Evolutionary conservation across 1,140 invertebrate genomes (phyloP).

Genomic region (Lordiphosa clarofinis): DNA sequence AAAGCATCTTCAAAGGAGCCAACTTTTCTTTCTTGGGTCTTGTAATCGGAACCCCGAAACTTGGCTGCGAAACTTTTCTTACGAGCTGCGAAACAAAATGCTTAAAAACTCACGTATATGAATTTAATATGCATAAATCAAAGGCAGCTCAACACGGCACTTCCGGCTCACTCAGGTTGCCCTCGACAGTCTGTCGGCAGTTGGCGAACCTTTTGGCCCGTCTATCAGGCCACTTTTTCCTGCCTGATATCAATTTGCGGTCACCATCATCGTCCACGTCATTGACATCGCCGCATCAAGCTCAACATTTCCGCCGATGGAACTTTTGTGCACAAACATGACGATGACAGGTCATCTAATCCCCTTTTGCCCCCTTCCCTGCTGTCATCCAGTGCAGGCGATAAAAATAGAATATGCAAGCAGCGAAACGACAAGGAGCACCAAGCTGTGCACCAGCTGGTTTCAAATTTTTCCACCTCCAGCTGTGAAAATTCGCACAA

Average conservation of each 20-base stretch:
- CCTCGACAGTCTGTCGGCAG: constrained; percentile 8
- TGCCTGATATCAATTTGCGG: constrained; percentile 57
- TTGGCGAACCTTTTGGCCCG: constrained; percentile 6
- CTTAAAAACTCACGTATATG: background rate
- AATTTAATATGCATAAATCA: constrained; percentile 71
- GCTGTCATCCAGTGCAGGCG: constrained; percentile 3
- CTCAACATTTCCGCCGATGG: constrained; percentile 54
- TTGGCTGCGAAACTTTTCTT: constrained; percentile 39
- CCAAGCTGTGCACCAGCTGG: constrained; percentile 15
- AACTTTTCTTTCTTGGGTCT: constrained; percentile 31
- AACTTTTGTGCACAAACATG: constrained; percentile 37
- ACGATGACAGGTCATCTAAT: constrained; percentile 42
- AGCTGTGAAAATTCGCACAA: constrained; percentile 28
- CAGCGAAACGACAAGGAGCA: background rate
- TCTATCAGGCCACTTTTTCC: constrained; percentile 3
- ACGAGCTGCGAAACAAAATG: background rate
- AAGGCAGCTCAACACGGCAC: constrained; percentile 18
- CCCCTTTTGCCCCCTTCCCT: background rate
- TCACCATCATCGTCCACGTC: constrained; percentile 21
- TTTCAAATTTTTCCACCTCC: constrained; percentile 18
- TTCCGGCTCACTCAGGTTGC: constrained; percentile 16
- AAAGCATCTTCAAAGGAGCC: constrained; percentile 53
- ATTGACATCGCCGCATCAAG: constrained; percentile 43
- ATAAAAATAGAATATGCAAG: constrained; percentile 43
- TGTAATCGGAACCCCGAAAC: constrained; percentile 55